Percentiles rank a stretch among this genome's conserved stretches.
phyloP scores from a whole-genome alignment of 1,140 invertebrate genomes.

The Neoseiulus cucumeris region DNA sequence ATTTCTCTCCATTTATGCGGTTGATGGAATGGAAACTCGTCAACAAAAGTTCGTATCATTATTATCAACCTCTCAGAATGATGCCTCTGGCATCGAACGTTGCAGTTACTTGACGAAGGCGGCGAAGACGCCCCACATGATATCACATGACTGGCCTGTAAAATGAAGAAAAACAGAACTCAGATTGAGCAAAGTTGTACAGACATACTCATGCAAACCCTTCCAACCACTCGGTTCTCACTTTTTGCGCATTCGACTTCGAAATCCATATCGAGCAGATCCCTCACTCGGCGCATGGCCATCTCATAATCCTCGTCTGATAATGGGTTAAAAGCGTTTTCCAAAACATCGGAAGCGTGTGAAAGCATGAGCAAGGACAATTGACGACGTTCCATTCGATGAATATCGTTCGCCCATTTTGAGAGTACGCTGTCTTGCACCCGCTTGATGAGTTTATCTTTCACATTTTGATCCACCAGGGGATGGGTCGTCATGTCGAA shows the following conservation, averaged over 20 bases:
- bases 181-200: too few relatives aligned
- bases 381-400: slow-evolving; percentile 85
- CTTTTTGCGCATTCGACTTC: slow-evolving; percentile 67
- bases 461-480: slow-evolving; percentile 81
- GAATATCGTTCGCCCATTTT: slow-evolving; percentile 92
- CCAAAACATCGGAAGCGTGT: slow-evolving; percentile 92
- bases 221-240: not conserved
- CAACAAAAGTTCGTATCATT: too few relatives aligned
- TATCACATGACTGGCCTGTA: slow-evolving; percentile 8
- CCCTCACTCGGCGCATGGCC: slow-evolving; percentile 84
- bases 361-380: slow-evolving; percentile 81
- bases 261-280: slow-evolving; percentile 86
- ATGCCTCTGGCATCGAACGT: too few relatives aligned
- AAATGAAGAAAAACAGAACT: not conserved
- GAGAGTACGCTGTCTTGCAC: slow-evolving; percentile 89
- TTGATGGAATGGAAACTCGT: too few relatives aligned
- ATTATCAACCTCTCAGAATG: too few relatives aligned
- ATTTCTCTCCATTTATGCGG: too few relatives aligned
- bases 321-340: slow-evolving; percentile 97
- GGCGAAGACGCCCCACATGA: slow-evolving; percentile 9
- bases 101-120: not conserved
- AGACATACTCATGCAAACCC: too few relatives aligned
- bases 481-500: slow-evolving; percentile 99
- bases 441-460: slow-evolving; percentile 91
- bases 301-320: slow-evolving; percentile 97